These are phyloP conservation scores for Enteromius fasciolatus DNA, from an alignment of 2,797 vertebrate species.

Conservation along the genomic window DNA sequence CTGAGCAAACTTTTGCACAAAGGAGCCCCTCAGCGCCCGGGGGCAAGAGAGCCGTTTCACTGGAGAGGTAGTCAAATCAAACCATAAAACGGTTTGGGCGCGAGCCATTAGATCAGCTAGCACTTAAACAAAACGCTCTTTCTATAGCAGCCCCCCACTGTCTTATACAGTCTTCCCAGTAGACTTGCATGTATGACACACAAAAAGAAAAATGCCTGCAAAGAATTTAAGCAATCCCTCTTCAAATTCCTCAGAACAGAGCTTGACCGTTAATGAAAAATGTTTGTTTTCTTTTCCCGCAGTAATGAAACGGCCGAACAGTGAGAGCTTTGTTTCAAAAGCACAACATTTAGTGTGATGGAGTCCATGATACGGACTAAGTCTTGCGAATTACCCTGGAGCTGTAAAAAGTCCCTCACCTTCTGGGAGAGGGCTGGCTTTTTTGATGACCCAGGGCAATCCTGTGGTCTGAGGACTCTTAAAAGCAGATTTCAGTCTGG, in stretches of 20 bases:
- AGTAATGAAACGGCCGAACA: slow-evolving; percentile 47
- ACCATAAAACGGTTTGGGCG: slow-evolving; percentile 69
- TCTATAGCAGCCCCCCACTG: slow-evolving; percentile 59
- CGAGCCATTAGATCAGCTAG: slow-evolving; percentile 64
- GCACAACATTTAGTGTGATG: slow-evolving; percentile 54
- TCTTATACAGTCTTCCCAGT: slow-evolving; percentile 44
- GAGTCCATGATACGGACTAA: slow-evolving; percentile 14
- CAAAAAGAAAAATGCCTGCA: background rate
- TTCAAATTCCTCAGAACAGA: slow-evolving; percentile 17
- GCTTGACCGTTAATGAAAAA: slow-evolving; percentile 70
- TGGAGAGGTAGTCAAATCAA: slow-evolving; percentile 73
- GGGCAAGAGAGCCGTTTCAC: slow-evolving; percentile 68
- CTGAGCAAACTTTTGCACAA: slow-evolving; percentile 75
- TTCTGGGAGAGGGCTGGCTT: slow-evolving; percentile 2
- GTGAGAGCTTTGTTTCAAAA: slow-evolving; percentile 39
- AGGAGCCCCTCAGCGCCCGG: slow-evolving; percentile 64
- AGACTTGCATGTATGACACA: slow-evolving; percentile 53
- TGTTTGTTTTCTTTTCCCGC: slow-evolving; percentile 71
- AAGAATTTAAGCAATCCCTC: background rate
- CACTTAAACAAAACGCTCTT: slow-evolving; percentile 75
- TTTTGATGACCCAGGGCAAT: slow-evolving; percentile 12
- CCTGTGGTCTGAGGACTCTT: slow-evolving; percentile 54
- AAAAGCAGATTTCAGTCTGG: background rate
- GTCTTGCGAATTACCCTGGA: slow-evolving; percentile 61
- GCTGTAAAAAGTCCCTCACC: slow-evolving; percentile 58